A percentile compares a stretch with the other conserved stretches of the same genome.
phyloP scores from a whole-genome alignment of 2,113 vertebrate genomes.

The Cyanoliseus patagonus region DNA sequence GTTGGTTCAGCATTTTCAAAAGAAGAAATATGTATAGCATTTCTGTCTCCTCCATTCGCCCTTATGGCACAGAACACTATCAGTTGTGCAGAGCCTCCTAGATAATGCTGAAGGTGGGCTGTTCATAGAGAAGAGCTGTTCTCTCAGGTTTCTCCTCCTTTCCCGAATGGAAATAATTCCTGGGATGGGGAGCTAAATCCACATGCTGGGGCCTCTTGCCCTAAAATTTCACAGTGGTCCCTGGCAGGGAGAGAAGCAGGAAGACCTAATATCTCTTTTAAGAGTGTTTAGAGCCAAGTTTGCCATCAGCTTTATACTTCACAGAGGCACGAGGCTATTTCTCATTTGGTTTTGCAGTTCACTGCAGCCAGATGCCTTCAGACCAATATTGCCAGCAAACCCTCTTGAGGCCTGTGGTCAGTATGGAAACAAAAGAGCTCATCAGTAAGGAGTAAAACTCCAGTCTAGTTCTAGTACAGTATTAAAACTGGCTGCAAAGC shows the following conservation, averaged over 20 bases:
- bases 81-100: not conserved
- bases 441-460: not conserved
- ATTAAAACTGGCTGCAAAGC: not conserved
- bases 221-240: not conserved
- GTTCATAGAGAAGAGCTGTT: not conserved
- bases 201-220: not conserved
- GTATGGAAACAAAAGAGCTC: not conserved
- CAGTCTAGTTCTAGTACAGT: not conserved
- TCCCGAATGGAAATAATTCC: not conserved
- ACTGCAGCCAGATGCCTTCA: not conserved
- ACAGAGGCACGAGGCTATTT: not conserved
- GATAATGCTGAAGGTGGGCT: not conserved
- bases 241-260: not conserved
- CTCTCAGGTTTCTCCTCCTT: not conserved
- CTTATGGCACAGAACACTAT: not conserved
- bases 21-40: not conserved
- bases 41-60: not conserved
- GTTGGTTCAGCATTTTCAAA: not conserved
- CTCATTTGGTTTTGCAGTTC: not conserved
- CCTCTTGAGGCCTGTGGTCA: not conserved
- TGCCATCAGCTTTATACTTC: not conserved
- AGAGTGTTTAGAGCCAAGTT: not conserved
- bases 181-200: not conserved
- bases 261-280: not conserved
- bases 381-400: not conserved